A percentile compares a stretch with the other conserved stretches of the same genome.
These are phyloP conservation scores for Drosophila barbarae DNA, from an alignment of 2,888 invertebrate genomes.

Conservation along the genomic window DNA sequence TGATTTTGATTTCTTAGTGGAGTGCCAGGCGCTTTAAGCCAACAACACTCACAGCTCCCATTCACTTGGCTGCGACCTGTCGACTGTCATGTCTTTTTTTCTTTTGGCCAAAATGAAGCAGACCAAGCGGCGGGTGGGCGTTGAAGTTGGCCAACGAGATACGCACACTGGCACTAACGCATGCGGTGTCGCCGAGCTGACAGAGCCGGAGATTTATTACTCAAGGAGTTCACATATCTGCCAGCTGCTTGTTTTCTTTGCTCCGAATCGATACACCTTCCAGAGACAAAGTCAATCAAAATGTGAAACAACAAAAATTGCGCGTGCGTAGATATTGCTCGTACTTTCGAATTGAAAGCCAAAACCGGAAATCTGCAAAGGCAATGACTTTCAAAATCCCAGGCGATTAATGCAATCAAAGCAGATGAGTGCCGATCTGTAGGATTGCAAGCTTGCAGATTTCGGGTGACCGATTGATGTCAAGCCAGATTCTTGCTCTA, in stretches of 20 bases:
- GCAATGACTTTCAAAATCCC: slow-evolving; percentile 44
- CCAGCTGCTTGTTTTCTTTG: slow-evolving; percentile 18
- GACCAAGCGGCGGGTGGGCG: slow-evolving; percentile 41
- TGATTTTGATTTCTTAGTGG: slow-evolving; percentile 24
- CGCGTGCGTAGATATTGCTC: slow-evolving; percentile 37
- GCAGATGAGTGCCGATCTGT: slow-evolving; percentile 8
- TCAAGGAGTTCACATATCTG: slow-evolving; percentile 29
- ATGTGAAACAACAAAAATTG: slow-evolving; percentile 20
- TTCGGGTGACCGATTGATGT: slow-evolving; percentile 12
- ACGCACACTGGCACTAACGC: slow-evolving; percentile 34
- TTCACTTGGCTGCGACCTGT: slow-evolving; percentile 43
- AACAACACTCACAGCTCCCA: slow-evolving; percentile 33
- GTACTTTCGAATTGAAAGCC: slow-evolving; percentile 47
- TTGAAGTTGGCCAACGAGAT: slow-evolving; percentile 41
- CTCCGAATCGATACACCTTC: slow-evolving; percentile 36
- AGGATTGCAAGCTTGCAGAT: neutral
- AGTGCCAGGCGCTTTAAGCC: slow-evolving; percentile 12
- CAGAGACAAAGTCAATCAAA: slow-evolving; percentile 42
- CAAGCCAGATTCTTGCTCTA: neutral
- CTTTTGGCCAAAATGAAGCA: slow-evolving; percentile 14
- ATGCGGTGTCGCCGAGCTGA: slow-evolving; percentile 46
- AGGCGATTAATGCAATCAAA: slow-evolving; percentile 17
- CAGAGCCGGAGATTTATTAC: slow-evolving; percentile 52
- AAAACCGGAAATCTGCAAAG: slow-evolving; percentile 18
- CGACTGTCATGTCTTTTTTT: slow-evolving; percentile 36